A percentile compares a stretch with the other conserved stretches of the same genome.
phyloP scores from a whole-genome alignment of 2,888 invertebrate species.

The Scaptomyza flava region DNA sequence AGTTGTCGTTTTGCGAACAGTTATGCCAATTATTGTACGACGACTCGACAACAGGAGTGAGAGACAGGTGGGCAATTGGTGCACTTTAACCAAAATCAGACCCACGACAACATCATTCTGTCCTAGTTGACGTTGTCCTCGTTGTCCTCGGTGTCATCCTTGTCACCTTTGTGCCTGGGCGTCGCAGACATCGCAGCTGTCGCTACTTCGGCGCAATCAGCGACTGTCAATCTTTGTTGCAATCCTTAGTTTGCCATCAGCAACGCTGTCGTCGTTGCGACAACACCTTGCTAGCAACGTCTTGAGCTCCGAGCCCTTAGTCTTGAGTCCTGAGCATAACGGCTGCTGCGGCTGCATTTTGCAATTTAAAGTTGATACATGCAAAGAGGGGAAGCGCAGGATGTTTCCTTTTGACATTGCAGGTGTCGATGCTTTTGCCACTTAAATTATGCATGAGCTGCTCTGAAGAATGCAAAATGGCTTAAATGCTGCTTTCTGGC shows the following conservation, averaged over 20 bases:
- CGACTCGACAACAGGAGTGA: conserved; percentile 2
- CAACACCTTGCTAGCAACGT: conserved; percentile 13
- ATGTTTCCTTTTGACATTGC: conserved; percentile 15
- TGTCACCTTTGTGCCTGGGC: conserved; percentile 24
- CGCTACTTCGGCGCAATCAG: conserved; percentile 64
- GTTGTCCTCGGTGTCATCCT: conserved; percentile 12
- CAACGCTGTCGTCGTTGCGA: conserved; percentile 42
- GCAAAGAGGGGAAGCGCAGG: conserved; percentile 4
- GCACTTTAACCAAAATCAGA: conserved; percentile 41
- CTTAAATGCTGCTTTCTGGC: conserved; percentile 62
- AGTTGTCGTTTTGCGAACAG: conserved; percentile 56
- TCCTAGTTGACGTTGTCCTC: conserved; percentile 13
- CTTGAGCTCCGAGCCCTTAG: conserved; percentile 24
- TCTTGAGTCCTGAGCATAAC: conserved; percentile 12
- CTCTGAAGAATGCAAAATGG: conserved; percentile 59
- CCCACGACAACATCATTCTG: conserved; percentile 55
- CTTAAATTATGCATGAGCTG: conserved; percentile 60
- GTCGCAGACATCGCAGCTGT: conserved; percentile 37
- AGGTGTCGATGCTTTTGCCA: conserved; percentile 31
- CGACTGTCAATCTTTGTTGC: conserved; percentile 74
- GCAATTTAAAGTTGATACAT: conserved; percentile 41
- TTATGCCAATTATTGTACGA: conserved; percentile 64
- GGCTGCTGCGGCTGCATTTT: conserved; percentile 42
- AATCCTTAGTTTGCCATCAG: conserved; percentile 67
- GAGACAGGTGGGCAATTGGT: conserved; percentile 21